These are phyloP conservation scores for Phrynocephalus forsythii DNA, from an alignment of 2,797 vertebrate species.

Conservation along the genomic window DNA sequence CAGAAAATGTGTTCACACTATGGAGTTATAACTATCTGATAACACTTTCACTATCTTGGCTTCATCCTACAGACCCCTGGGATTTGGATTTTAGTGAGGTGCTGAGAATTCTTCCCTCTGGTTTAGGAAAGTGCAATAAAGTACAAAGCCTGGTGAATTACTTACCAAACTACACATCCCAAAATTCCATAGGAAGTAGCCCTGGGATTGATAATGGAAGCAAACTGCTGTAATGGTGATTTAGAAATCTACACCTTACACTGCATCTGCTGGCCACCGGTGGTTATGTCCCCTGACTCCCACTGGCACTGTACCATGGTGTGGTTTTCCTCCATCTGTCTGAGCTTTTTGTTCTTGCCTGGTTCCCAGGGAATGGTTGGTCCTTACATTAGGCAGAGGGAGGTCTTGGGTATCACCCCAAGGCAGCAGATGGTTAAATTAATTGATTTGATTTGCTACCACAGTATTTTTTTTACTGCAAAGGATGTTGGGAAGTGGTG, in stretches of 20 bases:
- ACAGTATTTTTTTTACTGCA: not conserved
- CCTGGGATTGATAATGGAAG: no score
- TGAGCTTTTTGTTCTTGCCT: not conserved
- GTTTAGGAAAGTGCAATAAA: not conserved
- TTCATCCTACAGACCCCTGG: no score
- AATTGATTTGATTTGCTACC: not conserved
- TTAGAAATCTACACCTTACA: no score
- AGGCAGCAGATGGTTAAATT: not conserved
- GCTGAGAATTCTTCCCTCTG: not conserved
- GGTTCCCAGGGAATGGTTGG: not conserved
- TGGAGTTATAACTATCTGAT: no score
- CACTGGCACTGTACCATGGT: not conserved
- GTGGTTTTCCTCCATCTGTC: not conserved
- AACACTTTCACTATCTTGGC: no score
- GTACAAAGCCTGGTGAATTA: no score
- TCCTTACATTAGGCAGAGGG: not conserved
- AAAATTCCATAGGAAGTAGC: no score
- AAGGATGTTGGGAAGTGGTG: not conserved
- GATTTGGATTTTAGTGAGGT: no score
- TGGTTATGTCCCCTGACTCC: not conserved
- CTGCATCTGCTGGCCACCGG: not conserved
- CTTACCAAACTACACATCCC: no score
- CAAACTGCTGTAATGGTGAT: no score
- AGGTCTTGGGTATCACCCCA: not conserved
- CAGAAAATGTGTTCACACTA: not conserved